Evolutionary conservation across 2,113 vertebrate genomes (phyloP), one percentile per base, ranked within the genome.

Genomic region (Accipiter virgatus): DNA sequence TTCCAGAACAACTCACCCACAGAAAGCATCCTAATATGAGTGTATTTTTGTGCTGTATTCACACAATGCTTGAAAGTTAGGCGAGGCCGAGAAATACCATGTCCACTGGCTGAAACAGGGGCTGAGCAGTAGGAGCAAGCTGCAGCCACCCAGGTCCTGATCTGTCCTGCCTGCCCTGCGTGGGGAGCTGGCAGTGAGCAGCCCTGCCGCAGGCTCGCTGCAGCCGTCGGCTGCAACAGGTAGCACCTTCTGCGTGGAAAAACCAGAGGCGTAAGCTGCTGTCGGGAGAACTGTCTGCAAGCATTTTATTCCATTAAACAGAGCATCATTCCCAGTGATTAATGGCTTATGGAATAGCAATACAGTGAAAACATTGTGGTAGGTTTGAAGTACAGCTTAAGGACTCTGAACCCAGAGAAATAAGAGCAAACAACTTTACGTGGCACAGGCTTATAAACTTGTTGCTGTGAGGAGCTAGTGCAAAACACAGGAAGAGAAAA

Each of bases 371-470:
- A 75, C n/a, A 42, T 18, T 82, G 66, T 7, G 15, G 73, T 34
- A 16, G 48, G 40, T 85, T 94, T 92, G 65, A 93, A 94, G 74
- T 78, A 18, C 55, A 55, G 45, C 78, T 95, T 92, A 59, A 91
- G 80, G 93, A 73, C 61, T 88, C 55, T 62, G 86, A 81, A 94
- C 38, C 26, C 40, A 52, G 70, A 91, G 86, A 93, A 92, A 59
- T 73, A 70, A 77, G 32, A 86, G 95, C 50, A 95, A 92, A 73
- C 62, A 73, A 3, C 62, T 73, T 88, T 23, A 53, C 1, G 2
- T 91, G 70, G 71, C 40, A 17, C 50, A 62, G 45, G 53, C 45
- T 95, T 78, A 65, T 72, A 36, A 72, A 85, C 36, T 55, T 72
- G 43, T 75, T 92, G 67, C 86, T 88, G n/a, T 11, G 38, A 94